Conservation (phyloP, 1,140 invertebrate genomes). For the Bombyx mandarina region DNA sequence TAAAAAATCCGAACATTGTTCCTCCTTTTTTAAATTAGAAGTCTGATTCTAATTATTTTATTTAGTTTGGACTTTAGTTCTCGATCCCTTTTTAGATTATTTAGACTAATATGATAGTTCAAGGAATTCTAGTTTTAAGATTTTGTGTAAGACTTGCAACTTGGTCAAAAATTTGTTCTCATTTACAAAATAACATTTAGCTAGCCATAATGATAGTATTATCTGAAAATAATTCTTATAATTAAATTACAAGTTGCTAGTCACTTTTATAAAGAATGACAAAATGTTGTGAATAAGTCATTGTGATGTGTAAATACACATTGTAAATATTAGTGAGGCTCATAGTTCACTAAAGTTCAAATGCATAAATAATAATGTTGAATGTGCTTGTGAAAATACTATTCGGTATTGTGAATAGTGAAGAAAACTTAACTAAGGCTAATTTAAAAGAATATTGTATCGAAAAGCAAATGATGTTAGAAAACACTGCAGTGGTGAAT, state of each 20-base stretch:
- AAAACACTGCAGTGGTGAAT: constrained; percentile 51
- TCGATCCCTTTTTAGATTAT: constrained; percentile 16
- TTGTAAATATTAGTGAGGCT: constrained; percentile 32
- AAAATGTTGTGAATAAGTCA: background rate
- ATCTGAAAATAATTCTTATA: background rate
- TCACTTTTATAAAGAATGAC: background rate
- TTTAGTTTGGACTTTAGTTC: constrained; percentile 28
- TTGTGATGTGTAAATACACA: background rate
- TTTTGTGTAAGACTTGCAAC: constrained; percentile 24
- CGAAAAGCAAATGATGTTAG: no score
- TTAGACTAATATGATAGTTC: constrained; percentile 24
- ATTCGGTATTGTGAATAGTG: constrained; percentile 2
- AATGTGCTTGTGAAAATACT: background rate
- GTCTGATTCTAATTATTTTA: constrained; percentile 67
- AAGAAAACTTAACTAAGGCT: constrained; percentile 1
- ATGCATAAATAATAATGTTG: background rate
- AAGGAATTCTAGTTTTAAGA: constrained; percentile 13
- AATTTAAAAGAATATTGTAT: no score
- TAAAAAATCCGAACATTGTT: constrained; percentile 36
- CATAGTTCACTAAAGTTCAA: constrained; percentile 7
- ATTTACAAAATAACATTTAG: no score
- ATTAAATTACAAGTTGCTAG: constrained; percentile 2
- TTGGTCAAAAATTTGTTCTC: background rate
- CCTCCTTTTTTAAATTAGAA: constrained; percentile 57
- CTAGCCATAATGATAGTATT: no score